Base-by-base conservation (phyloP, 2,797 vertebrate genomes). In the Syngnathus rostellatus region DNA sequence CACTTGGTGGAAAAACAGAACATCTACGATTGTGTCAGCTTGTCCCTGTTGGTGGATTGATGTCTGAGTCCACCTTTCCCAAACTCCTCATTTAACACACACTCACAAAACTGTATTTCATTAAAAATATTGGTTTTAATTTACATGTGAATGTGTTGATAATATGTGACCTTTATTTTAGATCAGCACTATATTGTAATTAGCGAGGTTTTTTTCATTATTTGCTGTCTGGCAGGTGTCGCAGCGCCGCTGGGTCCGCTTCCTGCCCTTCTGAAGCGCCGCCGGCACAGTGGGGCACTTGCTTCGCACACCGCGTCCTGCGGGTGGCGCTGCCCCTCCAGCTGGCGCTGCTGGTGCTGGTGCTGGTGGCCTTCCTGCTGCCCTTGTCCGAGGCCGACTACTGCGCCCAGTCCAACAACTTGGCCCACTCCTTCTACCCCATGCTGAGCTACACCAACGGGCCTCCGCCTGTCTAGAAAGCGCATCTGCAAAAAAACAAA, bases 381-480 rank as follows among this genome's bases (percentile, higher is more conserved):
- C 97, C 95, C 0, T 79, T 94, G 86, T 92, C 93, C 0, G 92
- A 94, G 81, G 93, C 95, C 69, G 93, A 97, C 90, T 94, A 93
- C 82, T 98, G 95, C 66, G 73, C 90, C 60, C 92, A 94, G 69
- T 93, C 93, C 81, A 98, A 98, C 87, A 98, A 94, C 81, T 97
- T 98, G 55, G 94, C 94, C 71, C 90, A 93, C 25, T 98, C 96
- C 66, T 94, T 99, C 84, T 94, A 96, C 77, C 94, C 94, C 19
- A 96, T 95, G 94, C 93, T 98, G 70, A 92, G 94, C 86, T 98
- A 98, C 82, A 94, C 89, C 14, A 96, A 98, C 4, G 96, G 96
- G 37, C 97, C 96, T 0, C 97, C 96, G 68, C 95, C 97, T 0
- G 91, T 98, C 71, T 99, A 91, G 94, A 72, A 0, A 40, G 40